Evolutionary conservation across 2,113 vertebrate species (phyloP).

Genomic region (Sisor rabdophorus): DNA sequence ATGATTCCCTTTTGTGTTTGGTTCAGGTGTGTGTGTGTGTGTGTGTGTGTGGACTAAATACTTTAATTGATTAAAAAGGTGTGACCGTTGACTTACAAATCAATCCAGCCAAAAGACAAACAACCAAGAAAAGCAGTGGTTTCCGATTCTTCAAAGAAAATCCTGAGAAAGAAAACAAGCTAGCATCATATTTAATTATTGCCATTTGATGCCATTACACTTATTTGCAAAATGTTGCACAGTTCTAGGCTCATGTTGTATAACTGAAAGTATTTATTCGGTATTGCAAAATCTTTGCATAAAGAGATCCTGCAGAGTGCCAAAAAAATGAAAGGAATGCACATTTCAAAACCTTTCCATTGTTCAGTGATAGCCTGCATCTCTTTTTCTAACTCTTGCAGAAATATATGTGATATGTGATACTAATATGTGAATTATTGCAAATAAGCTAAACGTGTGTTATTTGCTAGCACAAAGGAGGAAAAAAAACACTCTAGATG

Average conservation of each 20-base stretch:
- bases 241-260: neutral
- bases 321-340: constrained; percentile 39
- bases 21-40: neutral
- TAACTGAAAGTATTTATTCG: neutral
- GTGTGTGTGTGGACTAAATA: neutral
- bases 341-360: neutral
- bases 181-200: too few species aligned
- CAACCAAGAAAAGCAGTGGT: constrained; percentile 58
- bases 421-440: constrained; percentile 5
- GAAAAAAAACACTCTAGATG: neutral
- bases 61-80: neutral
- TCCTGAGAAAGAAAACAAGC: constrained; percentile 44
- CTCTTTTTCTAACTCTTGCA: constrained; percentile 13
- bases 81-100: constrained; percentile 62
- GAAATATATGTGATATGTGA: too few species aligned
- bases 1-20: neutral
- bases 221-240: neutral
- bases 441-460: neutral
- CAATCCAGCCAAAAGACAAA: constrained; percentile 58
- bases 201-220: neutral
- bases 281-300: neutral
- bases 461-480: neutral
- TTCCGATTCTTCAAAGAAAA: constrained; percentile 55
- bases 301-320: neutral
- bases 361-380: neutral